Base-by-base conservation (phyloP, 2,797 vertebrate species). In the Microctenopoma stevenorrisi region DNA sequence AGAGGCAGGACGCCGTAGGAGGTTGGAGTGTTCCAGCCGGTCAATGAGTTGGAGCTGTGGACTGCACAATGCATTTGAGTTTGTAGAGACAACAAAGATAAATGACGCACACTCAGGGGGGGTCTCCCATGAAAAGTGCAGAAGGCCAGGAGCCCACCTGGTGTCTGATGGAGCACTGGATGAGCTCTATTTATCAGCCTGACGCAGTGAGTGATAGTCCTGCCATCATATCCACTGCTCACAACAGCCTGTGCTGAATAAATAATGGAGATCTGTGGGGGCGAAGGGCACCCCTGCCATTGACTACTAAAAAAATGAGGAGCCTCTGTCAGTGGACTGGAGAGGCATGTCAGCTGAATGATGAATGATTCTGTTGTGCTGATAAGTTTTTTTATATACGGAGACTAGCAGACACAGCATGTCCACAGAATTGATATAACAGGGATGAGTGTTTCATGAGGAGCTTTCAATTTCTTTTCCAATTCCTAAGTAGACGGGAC, bases 141-240 rank as follows among this genome's bases (percentile, higher is more conserved):
- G 68, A 18, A 2, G 37, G 52, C 43, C 64, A 28, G 67, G 68
- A 52, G 72, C 78, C 89, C 81, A 88, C 74, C 86, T 84, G 87
- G 68, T 56, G 82, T 66, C 69, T 86, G 85, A 89, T 80, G 50
- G 69, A 82, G 72, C 28, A 0, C 42, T 37, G 37, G 72, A 74
- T 83, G 51, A 58, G 77, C 54, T 79, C 81, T 53, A 84, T 88
- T 83, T 47, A 87, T 90, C 87, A 90, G 76, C 51, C 65, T 69
- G 82, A 58, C 76, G 67, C 59, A 3, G 26, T 76, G 79, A 86
- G 78, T 72, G 76, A 83, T 83, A 30, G 67, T 13, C 48, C 76
- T 77, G 84, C 75, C 79, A 58, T 43, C 30, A 40, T 22, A 42
- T 74, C 58, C 71, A 18, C 64, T 14, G 67, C 77, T 83, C 83